Conservation (phyloP, 2,797 vertebrate species). For the Spheniscus humboldti region DNA sequence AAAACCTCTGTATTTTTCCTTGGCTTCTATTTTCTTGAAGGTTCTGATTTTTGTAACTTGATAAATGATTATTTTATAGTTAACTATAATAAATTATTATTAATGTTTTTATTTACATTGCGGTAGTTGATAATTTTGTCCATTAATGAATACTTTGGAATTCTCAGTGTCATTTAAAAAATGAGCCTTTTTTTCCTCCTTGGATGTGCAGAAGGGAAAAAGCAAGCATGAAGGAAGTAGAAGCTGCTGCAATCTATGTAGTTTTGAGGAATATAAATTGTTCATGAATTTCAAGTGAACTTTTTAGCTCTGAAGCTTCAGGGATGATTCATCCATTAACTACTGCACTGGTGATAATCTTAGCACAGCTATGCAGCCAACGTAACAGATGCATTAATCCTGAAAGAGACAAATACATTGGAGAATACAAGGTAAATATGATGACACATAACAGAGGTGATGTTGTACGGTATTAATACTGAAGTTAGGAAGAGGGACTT, state of each 20-base stretch:
- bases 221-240: background rate
- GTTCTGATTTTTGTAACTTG: background rate
- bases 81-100: background rate
- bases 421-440: background rate
- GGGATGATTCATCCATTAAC: background rate
- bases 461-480: background rate
- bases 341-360: background rate
- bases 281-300: background rate
- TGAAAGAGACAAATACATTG: background rate
- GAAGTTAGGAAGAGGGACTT: background rate
- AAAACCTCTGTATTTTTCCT: background rate
- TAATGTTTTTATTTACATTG: background rate
- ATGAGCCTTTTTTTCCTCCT: background rate
- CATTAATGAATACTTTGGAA: background rate
- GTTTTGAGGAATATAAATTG: background rate
- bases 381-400: background rate
- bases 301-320: background rate
- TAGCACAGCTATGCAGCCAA: background rate
- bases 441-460: background rate
- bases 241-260: fast-evolving
- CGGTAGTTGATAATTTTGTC: background rate
- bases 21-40: background rate
- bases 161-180: background rate
- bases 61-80: background rate
- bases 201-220: background rate